Base-by-base conservation (phyloP, 1,140 invertebrate genomes). In the Neodiprion pinetum region DNA sequence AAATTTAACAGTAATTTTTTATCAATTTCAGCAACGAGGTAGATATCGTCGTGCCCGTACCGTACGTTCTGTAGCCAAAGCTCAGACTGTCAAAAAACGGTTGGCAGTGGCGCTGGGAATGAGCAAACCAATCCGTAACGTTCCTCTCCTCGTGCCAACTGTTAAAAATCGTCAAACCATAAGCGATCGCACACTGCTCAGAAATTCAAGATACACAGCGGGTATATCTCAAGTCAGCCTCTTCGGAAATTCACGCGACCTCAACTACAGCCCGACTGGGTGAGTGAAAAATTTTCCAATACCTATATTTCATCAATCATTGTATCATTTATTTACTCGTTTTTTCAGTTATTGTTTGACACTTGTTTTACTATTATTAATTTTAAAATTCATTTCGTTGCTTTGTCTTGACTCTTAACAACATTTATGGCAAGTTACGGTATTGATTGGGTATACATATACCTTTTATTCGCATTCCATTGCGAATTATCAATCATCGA, bases 81-180 rank as follows among this genome's bases (percentile, higher is more conserved):
- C 79, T 74, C 87, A 82, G 78, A 83, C 84, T 12, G 83, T 83
- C 5, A 90, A 88, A 78, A 83, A 80, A 72, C 83, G 89, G 21
- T 75, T 90, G 14, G 88, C 89, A 2, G 66, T 76, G 14, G 81
- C 86, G 14, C 77, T 90, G 17, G 88, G 88, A 28, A 87, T 90
- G 40, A 75, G 83, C 70, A 83, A 81, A 21, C 81, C 85, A 78
- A 67, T 83, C 83, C 66, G 85, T 82, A 73, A n/a, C 76, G 78
- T 65, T 78, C 84, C 48, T 72, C 84, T 49, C 85, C 88, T 67
- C 85, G 88, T 71, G 86, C 81, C 79, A 66, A 90, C 9, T 79
- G 86, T 79, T 81, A 90, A 71, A 88, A 90, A 74, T 77, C 85
- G 53, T 80, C 74, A 11, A 47, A 7, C 74, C 49, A n/a, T 78